Conservation (phyloP, 2,113 vertebrate genomes). For the Gallinago jamesoni region DNA sequence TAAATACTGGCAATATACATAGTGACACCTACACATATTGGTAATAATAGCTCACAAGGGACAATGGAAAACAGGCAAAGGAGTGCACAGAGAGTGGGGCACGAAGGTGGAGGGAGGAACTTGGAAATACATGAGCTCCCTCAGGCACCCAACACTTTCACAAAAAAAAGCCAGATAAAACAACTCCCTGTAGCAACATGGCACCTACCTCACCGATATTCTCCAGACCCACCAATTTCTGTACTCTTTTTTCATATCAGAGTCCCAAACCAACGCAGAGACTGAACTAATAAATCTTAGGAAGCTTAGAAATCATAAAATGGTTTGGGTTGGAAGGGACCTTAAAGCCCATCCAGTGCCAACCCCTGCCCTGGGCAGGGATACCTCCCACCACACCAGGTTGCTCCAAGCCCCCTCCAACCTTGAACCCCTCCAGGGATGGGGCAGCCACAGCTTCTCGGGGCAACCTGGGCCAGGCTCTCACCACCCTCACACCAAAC, state of each 20-base stretch:
- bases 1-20: constrained; percentile 48
- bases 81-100: not conserved
- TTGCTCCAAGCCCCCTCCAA: too few species aligned
- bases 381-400: too few species aligned
- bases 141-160: not conserved
- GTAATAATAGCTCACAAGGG: constrained; percentile 52
- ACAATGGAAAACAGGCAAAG: constrained; percentile 43
- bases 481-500: too few species aligned
- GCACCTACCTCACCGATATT: not conserved
- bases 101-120: not conserved
- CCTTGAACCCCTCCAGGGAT: too few species aligned
- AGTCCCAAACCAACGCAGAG: not conserved
- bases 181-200: not conserved
- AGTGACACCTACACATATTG: constrained; percentile 21
- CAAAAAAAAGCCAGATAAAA: not conserved
- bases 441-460: too few species aligned
- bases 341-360: too few species aligned
- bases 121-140: not conserved
- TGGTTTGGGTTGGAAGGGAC: too few species aligned
- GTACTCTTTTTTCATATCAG: not conserved
- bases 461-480: too few species aligned
- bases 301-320: not conserved
- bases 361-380: too few species aligned
- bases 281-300: not conserved
- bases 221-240: not conserved